A percentile compares a stretch with the other conserved stretches of the same genome.
Conservation (phyloP, 30 jellyfish, hydroid and myxozoan genomes). For the Aurelia sp. region DNA sequence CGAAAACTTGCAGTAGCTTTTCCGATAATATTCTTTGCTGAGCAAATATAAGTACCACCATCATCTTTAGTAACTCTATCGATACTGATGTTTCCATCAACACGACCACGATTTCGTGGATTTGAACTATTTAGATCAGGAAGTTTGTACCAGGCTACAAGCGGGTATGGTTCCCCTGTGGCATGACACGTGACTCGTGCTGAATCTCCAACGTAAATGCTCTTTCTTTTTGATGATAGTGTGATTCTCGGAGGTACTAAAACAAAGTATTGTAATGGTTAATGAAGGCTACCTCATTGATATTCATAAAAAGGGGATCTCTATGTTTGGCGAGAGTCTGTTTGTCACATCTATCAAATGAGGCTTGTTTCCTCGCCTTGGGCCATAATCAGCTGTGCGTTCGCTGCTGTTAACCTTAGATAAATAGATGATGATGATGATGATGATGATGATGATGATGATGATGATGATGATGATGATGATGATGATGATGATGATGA, state of each 20-base stretch:
- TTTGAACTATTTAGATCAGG: slow-evolving; percentile 27
- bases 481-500: no score
- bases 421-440: no score
- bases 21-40: slow-evolving; percentile 87
- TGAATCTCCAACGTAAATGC: slow-evolving; percentile 78
- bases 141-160: slow-evolving; percentile 79
- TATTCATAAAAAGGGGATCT: no score
- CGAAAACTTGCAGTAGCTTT: slow-evolving; percentile 51
- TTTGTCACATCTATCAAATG: no score
- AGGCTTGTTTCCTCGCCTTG: no score
- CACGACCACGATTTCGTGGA: slow-evolving; percentile 36
- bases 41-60: slow-evolving; percentile 87
- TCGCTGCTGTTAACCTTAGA: no score
- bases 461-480: no score
- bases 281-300: background rate
- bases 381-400: no score
- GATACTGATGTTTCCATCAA: slow-evolving; percentile 77
- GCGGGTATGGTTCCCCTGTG: slow-evolving; percentile 96
- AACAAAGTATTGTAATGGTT: background rate
- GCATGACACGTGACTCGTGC: slow-evolving; percentile 83
- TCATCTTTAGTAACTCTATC: slow-evolving; percentile 72
- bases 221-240: slow-evolving; percentile 51
- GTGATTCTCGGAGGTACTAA: slow-evolving; percentile 88
- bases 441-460: no score
- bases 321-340: no score